Evolutionary conservation across 1,140 invertebrate genomes (phyloP).

Genomic region (Drosophila arizonae): DNA sequence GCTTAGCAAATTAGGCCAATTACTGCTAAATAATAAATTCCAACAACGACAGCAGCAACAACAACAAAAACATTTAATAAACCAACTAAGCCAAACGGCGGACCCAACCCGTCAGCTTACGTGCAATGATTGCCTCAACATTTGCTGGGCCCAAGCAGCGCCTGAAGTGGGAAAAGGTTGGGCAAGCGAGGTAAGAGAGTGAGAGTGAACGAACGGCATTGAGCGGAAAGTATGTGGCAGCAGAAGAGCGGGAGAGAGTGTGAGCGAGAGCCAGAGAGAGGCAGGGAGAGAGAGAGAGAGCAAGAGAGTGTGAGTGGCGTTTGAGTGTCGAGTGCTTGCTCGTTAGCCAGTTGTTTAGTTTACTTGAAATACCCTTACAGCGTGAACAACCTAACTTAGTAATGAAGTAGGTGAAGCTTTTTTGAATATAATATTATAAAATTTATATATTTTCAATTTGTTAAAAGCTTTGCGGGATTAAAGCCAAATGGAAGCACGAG

Average conservation of each 20-base stretch:
- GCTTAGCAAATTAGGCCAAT: slow-evolving; percentile 69
- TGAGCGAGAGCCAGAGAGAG: not conserved
- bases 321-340: slow-evolving; percentile 40
- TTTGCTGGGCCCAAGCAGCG: slow-evolving; percentile 18
- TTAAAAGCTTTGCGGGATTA: too few relatives aligned
- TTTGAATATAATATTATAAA: not conserved
- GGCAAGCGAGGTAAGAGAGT: not conserved
- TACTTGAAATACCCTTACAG: slow-evolving; percentile 19
- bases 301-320: not conserved
- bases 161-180: not conserved
- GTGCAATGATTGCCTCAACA: slow-evolving; percentile 36
- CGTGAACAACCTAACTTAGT: not conserved
- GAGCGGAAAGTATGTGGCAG: not conserved
- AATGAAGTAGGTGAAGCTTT: not conserved
- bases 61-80: slow-evolving; percentile 13
- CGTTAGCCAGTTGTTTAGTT: slow-evolving; percentile 45
- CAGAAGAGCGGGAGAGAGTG: not conserved
- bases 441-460: not conserved
- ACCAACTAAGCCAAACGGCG: slow-evolving; percentile 23
- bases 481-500: too few relatives aligned
- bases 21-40: slow-evolving; percentile 70
- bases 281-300: not conserved
- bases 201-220: not conserved
- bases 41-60: slow-evolving; percentile 23
- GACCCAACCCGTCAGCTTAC: slow-evolving; percentile 23